Base-by-base conservation (phyloP, 2,888 invertebrate species). In the Ceramica pisi region DNA sequence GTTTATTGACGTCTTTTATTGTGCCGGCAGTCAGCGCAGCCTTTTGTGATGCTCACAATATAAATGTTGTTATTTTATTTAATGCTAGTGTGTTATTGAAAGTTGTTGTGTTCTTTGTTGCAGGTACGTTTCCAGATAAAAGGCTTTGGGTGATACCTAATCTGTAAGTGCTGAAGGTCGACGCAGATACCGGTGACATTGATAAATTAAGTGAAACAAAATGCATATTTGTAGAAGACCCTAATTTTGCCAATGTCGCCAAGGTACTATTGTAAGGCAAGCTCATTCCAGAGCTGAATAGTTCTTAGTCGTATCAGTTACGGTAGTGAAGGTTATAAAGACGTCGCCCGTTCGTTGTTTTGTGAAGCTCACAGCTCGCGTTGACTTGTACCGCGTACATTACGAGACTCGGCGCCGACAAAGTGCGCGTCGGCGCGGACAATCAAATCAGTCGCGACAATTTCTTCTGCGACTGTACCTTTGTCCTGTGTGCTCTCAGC, bases 401-500 rank as follows among this genome's bases (percentile, higher is more conserved):
- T 78, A 79, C 79, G 75, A 61, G 50, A 77, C 74, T 81, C 63
- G 50, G 75, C 75, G 89, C 91, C 92, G 92, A 93, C 94, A 94
- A 94, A 94, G 93, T 89, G 90, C 89, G 90, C 90, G 91, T 90
- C 90, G 89, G 87, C 85, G 84, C 88, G 87, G 88, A 94, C 94
- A 93, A 93, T 94, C 91, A 90, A 92, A 94, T 94, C 92, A 91
- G 90, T 88, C 89, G 89, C 90, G 92, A 92, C 93, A 91, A 91
- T 92, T 92, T 92, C 92, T 90, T 89, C 83, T 70, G 71, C 81
- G 85, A 79, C 84, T 78, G 72, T 83, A 82, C 84, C 87, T 88
- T 90, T 87, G 88, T 89, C 86, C 89, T 89, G 87, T 89, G 87
- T 86, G 77, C 70, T 59, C 63, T 21, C 50, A 67, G 63, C 66